Conservation (phyloP, 2,113 vertebrate genomes). For the Kobus ellipsiprymnus region DNA sequence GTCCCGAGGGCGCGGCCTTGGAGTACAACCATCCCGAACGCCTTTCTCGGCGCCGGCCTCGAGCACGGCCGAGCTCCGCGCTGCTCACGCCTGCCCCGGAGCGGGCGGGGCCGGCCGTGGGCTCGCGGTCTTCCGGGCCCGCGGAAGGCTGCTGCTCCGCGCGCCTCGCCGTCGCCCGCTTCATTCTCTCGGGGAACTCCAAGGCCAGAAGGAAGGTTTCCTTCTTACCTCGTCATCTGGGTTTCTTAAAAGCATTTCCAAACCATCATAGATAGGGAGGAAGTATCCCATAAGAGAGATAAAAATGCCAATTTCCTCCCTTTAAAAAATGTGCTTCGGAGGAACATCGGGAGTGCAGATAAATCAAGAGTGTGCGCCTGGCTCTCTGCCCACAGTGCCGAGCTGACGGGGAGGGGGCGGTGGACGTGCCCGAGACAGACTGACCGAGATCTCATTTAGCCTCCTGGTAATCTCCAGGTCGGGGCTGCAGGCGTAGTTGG, state of each 20-base stretch:
- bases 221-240: slow-evolving; percentile 9
- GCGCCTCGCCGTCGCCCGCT: background rate
- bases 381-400: background rate
- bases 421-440: background rate
- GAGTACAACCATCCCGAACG: no score
- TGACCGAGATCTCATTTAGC: background rate
- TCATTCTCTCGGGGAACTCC: background rate
- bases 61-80: no score
- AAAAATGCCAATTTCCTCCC: slow-evolving; percentile 29
- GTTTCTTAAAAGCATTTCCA: slow-evolving; percentile 21
- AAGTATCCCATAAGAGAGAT: background rate
- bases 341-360: background rate
- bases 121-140: rapidly evolving
- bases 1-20: background rate
- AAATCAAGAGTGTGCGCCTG: background rate
- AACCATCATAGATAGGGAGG: slow-evolving; percentile 17
- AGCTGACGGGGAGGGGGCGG: background rate
- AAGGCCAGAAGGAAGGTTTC: background rate
- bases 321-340: background rate
- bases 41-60: background rate
- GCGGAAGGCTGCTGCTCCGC: background rate
- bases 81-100: background rate
- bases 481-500: background rate
- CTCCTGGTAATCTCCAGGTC: background rate
- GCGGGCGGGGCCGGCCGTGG: rapidly evolving